phyloP scores from a whole-genome alignment of 2,888 invertebrate species.

The Pollenia angustigena region DNA sequence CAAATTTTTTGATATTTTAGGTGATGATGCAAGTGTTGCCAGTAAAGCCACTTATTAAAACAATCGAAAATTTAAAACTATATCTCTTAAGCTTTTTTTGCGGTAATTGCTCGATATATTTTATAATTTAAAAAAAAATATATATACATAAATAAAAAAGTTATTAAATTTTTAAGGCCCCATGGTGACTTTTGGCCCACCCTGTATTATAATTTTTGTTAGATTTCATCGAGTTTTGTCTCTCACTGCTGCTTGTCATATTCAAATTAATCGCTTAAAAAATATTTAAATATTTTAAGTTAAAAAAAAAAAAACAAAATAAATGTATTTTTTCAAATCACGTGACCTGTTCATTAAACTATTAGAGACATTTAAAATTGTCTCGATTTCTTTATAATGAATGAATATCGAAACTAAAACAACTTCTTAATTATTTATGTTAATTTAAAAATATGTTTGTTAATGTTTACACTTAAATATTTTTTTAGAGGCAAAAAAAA shows the following conservation, averaged over 20 bases:
- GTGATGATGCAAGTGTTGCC: no score
- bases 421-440: conserved; percentile 62
- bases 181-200: no score
- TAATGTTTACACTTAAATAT: conserved; percentile 60
- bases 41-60: no score
- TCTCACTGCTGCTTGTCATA: neutral
- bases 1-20: no score
- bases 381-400: conserved; percentile 27
- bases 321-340: neutral
- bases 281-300: neutral
- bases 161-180: no score
- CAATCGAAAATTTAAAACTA: no score
- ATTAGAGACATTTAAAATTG: neutral
- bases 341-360: conserved; percentile 19
- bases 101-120: no score
- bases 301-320: neutral
- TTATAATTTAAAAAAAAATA: no score
- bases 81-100: no score
- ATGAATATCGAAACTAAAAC: conserved; percentile 30
- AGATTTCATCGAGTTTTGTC: neutral
- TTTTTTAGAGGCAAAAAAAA: conserved; percentile 9
- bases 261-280: neutral
- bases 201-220: no score
- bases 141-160: no score
- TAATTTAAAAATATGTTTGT: conserved; percentile 46